Conservation (phyloP, 2,888 invertebrate genomes). For the Epirrhoe alternata region DNA sequence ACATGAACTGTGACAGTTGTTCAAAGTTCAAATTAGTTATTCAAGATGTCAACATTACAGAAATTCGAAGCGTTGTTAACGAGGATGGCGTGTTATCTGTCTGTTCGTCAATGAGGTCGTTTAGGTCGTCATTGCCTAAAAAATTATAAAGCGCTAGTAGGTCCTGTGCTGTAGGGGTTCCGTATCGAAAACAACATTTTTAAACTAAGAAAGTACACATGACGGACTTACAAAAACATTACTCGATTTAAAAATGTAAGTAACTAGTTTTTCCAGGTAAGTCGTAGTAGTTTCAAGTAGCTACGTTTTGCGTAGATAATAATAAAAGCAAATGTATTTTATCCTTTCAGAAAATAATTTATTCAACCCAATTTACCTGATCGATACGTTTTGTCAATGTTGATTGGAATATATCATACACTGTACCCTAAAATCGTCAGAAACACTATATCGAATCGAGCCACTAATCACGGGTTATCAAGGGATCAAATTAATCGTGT, state of each 20-base stretch:
- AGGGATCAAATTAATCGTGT: constrained; percentile 36
- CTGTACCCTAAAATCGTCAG: constrained; percentile 10
- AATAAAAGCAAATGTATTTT: too few species aligned
- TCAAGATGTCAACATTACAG: constrained; percentile 4
- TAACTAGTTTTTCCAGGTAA: too few species aligned
- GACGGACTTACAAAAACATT: too few species aligned
- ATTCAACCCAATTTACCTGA: too few species aligned
- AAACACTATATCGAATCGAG: constrained; percentile 15
- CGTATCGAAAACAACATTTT: not conserved
- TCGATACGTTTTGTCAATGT: too few species aligned
- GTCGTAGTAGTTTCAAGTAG: too few species aligned
- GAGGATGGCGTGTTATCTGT: constrained; percentile 18
- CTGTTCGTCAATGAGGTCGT: constrained; percentile 14
- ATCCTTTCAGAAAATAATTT: too few species aligned
- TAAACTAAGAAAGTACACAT: too few species aligned
- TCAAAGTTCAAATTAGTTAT: constrained; percentile 9
- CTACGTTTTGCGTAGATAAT: too few species aligned
- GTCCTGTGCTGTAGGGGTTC: not conserved
- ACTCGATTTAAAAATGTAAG: too few species aligned
- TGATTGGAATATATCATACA: not conserved
- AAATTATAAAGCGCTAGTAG: not conserved
- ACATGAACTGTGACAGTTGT: not conserved
- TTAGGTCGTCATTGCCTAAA: constrained; percentile 1
- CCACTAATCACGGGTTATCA: constrained; percentile 32
- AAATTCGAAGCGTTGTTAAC: constrained; percentile 7